These are phyloP conservation scores for Anthopleura xanthogrammica DNA, from an alignment of 92 coral and sea anemone species.

Conservation along the genomic window DNA sequence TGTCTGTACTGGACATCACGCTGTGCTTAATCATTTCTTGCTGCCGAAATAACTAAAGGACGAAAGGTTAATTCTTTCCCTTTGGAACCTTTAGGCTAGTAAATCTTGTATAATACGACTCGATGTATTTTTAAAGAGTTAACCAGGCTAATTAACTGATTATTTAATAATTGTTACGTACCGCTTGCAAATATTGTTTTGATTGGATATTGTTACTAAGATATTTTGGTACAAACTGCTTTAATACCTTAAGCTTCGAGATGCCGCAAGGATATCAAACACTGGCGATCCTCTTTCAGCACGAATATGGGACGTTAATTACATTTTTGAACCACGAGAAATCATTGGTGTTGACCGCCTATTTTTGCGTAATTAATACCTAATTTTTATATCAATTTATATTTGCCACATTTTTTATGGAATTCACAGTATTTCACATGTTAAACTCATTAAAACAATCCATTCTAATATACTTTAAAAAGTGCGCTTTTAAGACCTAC, in stretches of 20 bases:
- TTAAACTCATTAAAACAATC: too few species aligned
- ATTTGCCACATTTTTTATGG: too few species aligned
- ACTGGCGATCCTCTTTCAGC: neutral
- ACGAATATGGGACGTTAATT: neutral
- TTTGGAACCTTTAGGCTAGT: conserved; percentile 14
- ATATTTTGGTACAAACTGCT: neutral
- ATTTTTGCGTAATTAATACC: too few species aligned
- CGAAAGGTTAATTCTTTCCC: conserved; percentile 3
- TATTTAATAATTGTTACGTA: neutral
- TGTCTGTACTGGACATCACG: neutral
- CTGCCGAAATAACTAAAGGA: conserved; percentile 1
- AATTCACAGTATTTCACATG: too few species aligned
- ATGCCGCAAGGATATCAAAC: neutral
- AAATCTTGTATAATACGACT: conserved; percentile 13
- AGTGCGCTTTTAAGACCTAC: too few species aligned
- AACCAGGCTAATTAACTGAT: conserved; percentile 20
- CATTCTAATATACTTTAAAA: too few species aligned
- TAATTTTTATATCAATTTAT: too few species aligned
- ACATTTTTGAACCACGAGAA: too few species aligned
- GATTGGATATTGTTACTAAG: neutral
- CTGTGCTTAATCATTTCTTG: neutral
- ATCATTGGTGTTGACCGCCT: too few species aligned
- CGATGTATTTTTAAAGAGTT: conserved; percentile 18
- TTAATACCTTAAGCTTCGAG: neutral
- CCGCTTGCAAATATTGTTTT: conserved; percentile 1